Evolutionary conservation across 2,113 vertebrate species (phyloP).

Genomic region (Tympanuchus pallidicinctus): DNA sequence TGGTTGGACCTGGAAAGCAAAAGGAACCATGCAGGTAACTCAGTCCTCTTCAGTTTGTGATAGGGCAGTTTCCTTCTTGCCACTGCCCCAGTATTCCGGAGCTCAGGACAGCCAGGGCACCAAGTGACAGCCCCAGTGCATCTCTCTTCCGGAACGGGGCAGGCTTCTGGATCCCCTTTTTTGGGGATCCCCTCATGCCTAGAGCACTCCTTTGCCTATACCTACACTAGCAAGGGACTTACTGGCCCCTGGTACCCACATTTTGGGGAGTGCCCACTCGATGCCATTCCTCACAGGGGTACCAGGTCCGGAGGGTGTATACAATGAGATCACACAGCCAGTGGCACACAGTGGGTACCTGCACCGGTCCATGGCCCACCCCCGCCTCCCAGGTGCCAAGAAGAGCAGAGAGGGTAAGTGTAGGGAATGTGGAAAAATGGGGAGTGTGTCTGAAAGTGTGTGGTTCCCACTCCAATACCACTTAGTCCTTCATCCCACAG

Average conservation of each 20-base stretch:
- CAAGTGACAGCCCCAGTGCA: rapidly evolving
- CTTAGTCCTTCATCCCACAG: conserved; percentile 37
- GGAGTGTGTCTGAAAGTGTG: rapidly evolving
- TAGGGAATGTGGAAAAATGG: not conserved
- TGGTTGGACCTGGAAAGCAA: not conserved
- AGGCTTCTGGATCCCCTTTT: not conserved
- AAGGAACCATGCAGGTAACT: conserved; percentile 25
- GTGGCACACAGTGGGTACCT: conserved; percentile 88
- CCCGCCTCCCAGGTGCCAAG: conserved; percentile 78
- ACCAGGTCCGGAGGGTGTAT: conserved; percentile 73
- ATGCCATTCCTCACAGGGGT: not conserved
- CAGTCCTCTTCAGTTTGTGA: not conserved
- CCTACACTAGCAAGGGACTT: not conserved
- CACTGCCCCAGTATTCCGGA: not conserved
- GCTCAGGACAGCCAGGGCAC: not conserved
- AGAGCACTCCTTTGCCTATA: not conserved
- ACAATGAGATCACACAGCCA: conserved; percentile 93
- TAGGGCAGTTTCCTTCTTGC: not conserved
- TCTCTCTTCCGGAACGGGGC: not conserved
- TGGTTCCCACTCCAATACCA: rapidly evolving
- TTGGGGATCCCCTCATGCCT: not conserved
- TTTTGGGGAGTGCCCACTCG: not conserved
- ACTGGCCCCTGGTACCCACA: rapidly evolving
- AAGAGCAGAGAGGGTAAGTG: conserved; percentile 85
- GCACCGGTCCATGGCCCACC: conserved; percentile 79